These are phyloP conservation scores for Seriola dumerili DNA, from an alignment of 2,113 vertebrate genomes.

Conservation along the genomic window DNA sequence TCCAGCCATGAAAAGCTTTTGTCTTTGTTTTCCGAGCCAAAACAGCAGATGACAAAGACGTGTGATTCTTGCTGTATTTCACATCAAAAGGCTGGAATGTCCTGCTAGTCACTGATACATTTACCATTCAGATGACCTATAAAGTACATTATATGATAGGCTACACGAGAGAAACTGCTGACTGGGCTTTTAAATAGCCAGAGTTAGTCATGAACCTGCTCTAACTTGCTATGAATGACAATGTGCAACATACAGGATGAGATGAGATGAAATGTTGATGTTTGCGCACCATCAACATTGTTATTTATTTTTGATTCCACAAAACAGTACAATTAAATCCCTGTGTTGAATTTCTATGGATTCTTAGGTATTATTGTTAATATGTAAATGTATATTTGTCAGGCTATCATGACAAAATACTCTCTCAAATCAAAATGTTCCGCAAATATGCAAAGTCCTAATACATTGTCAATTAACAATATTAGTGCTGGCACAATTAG, in stretches of 20 bases:
- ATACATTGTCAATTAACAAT: neutral
- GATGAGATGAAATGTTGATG: too few species aligned
- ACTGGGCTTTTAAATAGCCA: neutral
- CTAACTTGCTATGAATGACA: neutral
- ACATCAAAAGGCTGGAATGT: conserved; percentile 7
- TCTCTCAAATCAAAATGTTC: neutral
- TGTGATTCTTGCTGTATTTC: neutral
- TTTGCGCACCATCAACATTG: too few species aligned
- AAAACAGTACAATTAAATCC: too few species aligned
- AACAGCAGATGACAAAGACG: neutral
- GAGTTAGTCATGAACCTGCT: neutral
- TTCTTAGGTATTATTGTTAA: neutral
- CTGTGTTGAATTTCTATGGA: too few species aligned
- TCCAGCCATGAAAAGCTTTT: conserved; percentile 2
- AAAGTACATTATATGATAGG: neutral
- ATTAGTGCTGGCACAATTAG: neutral
- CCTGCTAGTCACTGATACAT: neutral
- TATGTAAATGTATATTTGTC: neutral
- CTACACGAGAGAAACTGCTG: neutral
- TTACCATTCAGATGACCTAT: neutral
- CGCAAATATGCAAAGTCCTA: neutral
- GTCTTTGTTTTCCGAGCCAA: conserved; percentile 3
- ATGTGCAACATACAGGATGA: too few species aligned
- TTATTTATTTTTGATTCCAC: too few species aligned
- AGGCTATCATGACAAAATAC: neutral